Evolutionary conservation across 2,113 vertebrate genomes (phyloP).

Genomic region (Oriolus oriolus): DNA sequence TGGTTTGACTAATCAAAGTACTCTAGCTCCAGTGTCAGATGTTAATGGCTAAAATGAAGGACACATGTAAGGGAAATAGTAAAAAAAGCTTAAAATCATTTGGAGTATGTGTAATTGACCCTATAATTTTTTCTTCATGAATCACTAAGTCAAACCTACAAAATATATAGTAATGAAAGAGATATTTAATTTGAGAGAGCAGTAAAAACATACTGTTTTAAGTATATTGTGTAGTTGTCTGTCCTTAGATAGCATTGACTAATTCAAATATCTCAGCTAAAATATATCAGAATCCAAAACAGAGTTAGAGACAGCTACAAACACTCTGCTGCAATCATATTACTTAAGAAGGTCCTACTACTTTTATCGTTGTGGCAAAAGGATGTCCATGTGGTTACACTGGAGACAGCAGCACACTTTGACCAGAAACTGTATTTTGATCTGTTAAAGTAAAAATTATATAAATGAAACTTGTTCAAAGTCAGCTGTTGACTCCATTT

Average conservation of each 20-base stretch:
- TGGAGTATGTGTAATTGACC: not conserved
- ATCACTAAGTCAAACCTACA: not conserved
- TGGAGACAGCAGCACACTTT: not conserved
- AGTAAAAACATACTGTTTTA: not conserved
- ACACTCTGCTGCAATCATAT: not conserved
- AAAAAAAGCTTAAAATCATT: not conserved
- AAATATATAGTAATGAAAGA: not conserved
- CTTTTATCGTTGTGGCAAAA: not conserved
- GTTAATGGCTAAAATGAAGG: not conserved
- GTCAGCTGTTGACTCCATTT: not conserved
- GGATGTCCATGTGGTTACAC: not conserved
- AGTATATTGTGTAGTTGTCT: not conserved
- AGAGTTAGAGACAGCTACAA: not conserved
- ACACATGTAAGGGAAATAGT: not conserved
- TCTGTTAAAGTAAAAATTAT: not conserved
- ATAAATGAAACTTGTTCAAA: not conserved
- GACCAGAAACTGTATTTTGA: not conserved
- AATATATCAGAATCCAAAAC: not conserved
- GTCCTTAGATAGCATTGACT: not conserved
- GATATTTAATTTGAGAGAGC: not conserved
- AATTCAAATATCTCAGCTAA: not conserved
- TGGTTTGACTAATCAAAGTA: not conserved
- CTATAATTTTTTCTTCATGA: not conserved
- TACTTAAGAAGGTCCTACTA: not conserved
- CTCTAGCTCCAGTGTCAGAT: not conserved